Percentiles rank a stretch among this genome's conserved stretches.
phyloP scores from a whole-genome alignment of 2,797 vertebrate genomes.

The Eulemur rubriventer region DNA sequence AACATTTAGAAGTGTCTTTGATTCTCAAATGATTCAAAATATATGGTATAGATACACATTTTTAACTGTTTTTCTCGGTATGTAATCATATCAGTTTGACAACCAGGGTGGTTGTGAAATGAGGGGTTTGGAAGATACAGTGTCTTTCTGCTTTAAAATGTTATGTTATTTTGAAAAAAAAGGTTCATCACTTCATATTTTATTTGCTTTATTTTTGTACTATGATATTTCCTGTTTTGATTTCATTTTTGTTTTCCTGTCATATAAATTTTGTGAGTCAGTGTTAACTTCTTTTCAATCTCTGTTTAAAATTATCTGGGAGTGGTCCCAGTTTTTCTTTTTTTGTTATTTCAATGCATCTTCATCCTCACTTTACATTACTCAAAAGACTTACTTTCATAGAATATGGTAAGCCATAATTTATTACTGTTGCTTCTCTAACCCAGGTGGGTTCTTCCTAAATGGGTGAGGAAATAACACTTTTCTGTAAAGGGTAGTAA shows the following conservation, averaged over 20 bases:
- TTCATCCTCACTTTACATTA: neutral
- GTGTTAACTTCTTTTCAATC: neutral
- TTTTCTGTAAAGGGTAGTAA: neutral
- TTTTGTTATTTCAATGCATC: neutral
- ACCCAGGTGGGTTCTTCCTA: neutral
- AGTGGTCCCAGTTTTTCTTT: neutral
- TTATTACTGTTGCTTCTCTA: neutral
- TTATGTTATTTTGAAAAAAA: neutral
- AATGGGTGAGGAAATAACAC: neutral
- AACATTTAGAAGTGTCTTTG: neutral
- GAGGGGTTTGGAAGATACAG: neutral
- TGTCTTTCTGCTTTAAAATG: conserved; percentile 27
- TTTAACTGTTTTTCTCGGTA: neutral
- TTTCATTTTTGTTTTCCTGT: conserved; percentile 7
- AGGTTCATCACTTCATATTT: neutral
- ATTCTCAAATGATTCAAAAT: neutral
- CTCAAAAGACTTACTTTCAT: neutral
- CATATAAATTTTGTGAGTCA: conserved; percentile 16
- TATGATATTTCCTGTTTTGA: neutral
- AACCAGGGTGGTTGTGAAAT: neutral
- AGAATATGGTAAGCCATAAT: neutral
- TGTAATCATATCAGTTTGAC: neutral
- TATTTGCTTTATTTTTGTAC: neutral
- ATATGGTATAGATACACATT: neutral
- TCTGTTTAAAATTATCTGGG: conserved; percentile 20